Evolutionary conservation across 2,113 vertebrate species (phyloP).

Genomic region (Limanda limanda): DNA sequence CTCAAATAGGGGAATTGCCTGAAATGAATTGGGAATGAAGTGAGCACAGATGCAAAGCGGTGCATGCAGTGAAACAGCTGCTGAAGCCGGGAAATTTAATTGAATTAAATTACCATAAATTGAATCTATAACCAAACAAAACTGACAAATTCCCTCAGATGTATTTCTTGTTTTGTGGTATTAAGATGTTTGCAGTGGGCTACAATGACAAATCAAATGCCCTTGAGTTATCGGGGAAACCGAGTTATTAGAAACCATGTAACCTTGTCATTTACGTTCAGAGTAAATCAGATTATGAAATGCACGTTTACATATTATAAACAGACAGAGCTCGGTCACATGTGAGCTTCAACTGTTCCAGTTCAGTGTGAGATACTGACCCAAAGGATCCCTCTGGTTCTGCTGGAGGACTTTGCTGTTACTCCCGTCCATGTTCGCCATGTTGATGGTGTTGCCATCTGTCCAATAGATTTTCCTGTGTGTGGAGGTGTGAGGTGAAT

Average conservation of each 20-base stretch:
- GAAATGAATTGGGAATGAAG: constrained; percentile 29
- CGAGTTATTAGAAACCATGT: neutral
- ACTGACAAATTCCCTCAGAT: constrained; percentile 15
- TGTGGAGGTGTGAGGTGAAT: constrained; percentile 15
- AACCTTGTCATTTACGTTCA: no score
- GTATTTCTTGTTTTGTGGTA: neutral
- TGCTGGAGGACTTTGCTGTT: constrained; percentile 98
- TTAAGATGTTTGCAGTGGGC: constrained; percentile 2
- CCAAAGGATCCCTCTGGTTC: constrained; percentile 95
- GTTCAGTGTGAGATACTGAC: constrained; percentile 79
- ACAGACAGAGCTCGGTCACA: neutral
- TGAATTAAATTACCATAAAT: constrained; percentile 39
- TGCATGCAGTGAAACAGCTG: constrained; percentile 33
- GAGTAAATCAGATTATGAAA: neutral
- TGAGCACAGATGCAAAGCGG: constrained; percentile 16
- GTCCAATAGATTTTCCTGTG: constrained; percentile 97
- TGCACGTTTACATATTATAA: neutral
- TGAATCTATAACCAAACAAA: constrained; percentile 27
- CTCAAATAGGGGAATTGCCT: constrained; percentile 21
- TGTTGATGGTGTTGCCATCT: constrained; percentile 96
- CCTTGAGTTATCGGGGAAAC: neutral
- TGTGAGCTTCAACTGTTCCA: neutral
- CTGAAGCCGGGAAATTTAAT: constrained; percentile 11
- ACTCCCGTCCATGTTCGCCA: constrained; percentile 98
- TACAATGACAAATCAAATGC: neutral